Base-by-base conservation (phyloP, 2,888 invertebrate species). In the Pyrochroa serraticornis region DNA sequence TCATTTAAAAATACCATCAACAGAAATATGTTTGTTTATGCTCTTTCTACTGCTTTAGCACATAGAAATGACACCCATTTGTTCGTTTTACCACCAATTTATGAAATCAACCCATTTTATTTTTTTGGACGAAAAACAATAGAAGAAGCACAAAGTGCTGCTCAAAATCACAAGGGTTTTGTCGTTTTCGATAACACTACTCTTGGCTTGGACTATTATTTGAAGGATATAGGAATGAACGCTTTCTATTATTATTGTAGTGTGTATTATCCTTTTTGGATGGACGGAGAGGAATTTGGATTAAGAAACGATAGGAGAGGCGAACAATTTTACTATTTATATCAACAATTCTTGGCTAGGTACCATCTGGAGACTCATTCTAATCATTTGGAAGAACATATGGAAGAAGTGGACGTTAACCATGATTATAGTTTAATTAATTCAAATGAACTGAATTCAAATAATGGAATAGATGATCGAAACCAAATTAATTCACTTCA, bases 61-160 rank as follows among this genome's bases (percentile, higher is more conserved):
- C 86, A 87, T 65, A 85, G 87, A 34, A 77, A 77, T 7, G 88
- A 89, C 61, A 85, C 84, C 47, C 82, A 84, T 68, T 86, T 85
- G 22, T 76, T 90, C 46, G 79, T 85, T 35, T 78, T 90, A 6
- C 90, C 90, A n/a, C 85, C 89, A 43, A 80, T 86, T 48, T 88
- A 89, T 70, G 91, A 91, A 77, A 81, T 90, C 61, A 83, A 85
- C 74, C 91, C 91, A 0, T 85, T 87, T 63, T 84, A 83, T 77
- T 90, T 88, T 82, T 83, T 87, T 74, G 87, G 86, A 71, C 81
- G 83, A 53, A 84, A 88, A 71, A 82, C 88, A 58, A 84, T 91
- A 75, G 82, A 84, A 43, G 82, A 86, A 57, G 89, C 87, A 3
- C 84, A 87, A 69, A 80, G 84, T 73, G 81, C 86, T 70, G 10